Base-by-base conservation (phyloP, 1,140 invertebrate genomes). In the Polyergus mexicanus region DNA sequence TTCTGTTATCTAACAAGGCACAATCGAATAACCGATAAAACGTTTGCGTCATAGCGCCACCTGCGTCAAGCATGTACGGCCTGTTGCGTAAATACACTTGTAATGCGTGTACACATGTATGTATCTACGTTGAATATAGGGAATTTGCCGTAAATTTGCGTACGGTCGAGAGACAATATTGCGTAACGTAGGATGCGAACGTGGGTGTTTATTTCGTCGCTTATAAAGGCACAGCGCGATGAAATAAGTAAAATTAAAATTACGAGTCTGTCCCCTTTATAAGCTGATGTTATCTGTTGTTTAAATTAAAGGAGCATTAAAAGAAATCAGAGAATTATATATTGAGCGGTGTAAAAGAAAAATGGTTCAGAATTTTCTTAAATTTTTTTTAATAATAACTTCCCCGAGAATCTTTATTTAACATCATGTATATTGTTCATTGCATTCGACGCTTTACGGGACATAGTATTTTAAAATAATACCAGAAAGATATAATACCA, bases 1-100 rank as follows among this genome's bases (percentile, higher is more conserved):
- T 22, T 80, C 51, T 56, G 85, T 63, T 90, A 89, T 89, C 88
- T 60, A 16, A 11, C 68, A 41, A 63, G 68, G 32, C 35, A 71
- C 32, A 71, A 80, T 16, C 85, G 72, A 86, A 86, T 81, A 88
- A 77, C 71, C 60, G 90, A 92, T 92, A 91, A 91, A 88, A 84
- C 54, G 58, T 84, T 90, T 89, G 66, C 87, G 89, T 92, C 90
- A 91, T 90, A 86, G 85, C 86, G 87, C 89, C 91, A 92, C 91
- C 90, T 92, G 91, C 72, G 81, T 54, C 75, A 69, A 32, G 44
- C 83, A 60, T 74, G 62, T 75, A 69, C 47, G 60, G 54, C 71
- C 63, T 76, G 81, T 92, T 90, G 90, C 91, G 87, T 90, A 91
- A 91, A 91, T 77, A 75, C 13, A 75, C 83, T 22, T 75, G 63